A percentile compares a stretch with the other conserved stretches of the same genome.
Conservation (phyloP, 1,140 invertebrate species). For the Drosophila pseudoananassae region DNA sequence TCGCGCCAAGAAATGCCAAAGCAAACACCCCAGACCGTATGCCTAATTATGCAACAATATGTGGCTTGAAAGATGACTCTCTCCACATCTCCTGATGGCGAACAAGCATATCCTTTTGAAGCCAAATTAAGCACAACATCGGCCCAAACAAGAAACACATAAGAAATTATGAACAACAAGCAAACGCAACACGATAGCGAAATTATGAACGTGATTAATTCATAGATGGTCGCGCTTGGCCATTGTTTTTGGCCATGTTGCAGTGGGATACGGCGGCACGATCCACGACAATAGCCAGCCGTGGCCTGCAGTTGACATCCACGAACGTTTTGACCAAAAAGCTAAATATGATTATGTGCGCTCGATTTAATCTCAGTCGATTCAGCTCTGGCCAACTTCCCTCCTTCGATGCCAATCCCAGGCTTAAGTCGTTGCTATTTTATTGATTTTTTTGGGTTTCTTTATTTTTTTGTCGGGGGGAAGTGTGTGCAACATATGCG, state of each 20-base stretch:
- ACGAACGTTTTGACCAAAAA: conserved; percentile 67
- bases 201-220: conserved; percentile 83
- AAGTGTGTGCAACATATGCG: conserved; percentile 56
- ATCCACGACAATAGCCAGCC: conserved; percentile 53
- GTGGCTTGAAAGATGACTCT: conserved; percentile 23
- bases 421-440: conserved; percentile 24
- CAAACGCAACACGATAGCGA: conserved; percentile 63
- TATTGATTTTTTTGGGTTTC: conserved; percentile 34
- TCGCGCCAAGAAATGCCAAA: conserved; percentile 73
- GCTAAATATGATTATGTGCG: conserved; percentile 81
- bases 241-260: conserved; percentile 60
- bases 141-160: conserved; percentile 24
- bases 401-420: background rate
- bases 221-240: conserved; percentile 79
- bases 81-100: conserved; percentile 12
- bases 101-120: conserved; percentile 66
- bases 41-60: conserved; percentile 75
- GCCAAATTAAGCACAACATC: conserved; percentile 65
- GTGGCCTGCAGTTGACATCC: conserved; percentile 72
- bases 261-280: conserved; percentile 36
- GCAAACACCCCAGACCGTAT: conserved; percentile 61
- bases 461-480: conserved; percentile 17
- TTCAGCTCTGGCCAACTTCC: conserved; percentile 36
- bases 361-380: conserved; percentile 78
- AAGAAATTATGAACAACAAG: conserved; percentile 64